Percentiles rank a stretch among this genome's conserved stretches.
phyloP scores from a whole-genome alignment of 2,113 vertebrate species.

The Phaetusa simplex region DNA sequence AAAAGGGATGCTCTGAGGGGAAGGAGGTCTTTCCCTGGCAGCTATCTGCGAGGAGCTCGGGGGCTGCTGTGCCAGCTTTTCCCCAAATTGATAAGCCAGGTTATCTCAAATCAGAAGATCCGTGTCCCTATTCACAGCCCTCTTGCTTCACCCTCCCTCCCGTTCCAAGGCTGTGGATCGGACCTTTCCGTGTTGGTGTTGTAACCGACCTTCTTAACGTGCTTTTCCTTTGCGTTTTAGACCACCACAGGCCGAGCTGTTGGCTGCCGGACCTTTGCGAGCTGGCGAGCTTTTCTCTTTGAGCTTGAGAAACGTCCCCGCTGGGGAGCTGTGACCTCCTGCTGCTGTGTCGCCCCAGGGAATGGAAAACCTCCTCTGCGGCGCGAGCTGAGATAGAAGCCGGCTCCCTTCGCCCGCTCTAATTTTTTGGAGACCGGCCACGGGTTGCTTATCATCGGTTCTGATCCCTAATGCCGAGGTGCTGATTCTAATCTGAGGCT shows the following conservation, averaged over 20 bases:
- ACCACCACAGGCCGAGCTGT: not conserved
- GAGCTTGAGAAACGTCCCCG: not conserved
- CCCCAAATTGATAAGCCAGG: not conserved
- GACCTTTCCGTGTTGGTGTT: not conserved
- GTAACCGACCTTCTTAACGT: not conserved
- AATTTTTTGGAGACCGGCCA: constrained; percentile 17
- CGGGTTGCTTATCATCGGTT: constrained; percentile 20
- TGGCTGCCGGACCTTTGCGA: not conserved
- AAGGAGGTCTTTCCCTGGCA: not conserved
- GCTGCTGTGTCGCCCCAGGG: not conserved
- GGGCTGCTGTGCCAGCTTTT: not conserved
- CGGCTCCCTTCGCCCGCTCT: not conserved
- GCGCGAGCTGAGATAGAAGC: not conserved
- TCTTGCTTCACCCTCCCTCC: rapidly evolving
- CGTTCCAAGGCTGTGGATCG: not conserved
- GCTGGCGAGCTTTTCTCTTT: not conserved
- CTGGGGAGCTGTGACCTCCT: not conserved
- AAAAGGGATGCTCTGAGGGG: not conserved
- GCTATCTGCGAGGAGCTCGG: not conserved
- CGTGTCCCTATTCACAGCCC: not conserved
- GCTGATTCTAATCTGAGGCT: constrained; percentile 60
- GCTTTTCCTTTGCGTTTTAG: not conserved
- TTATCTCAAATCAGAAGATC: not conserved
- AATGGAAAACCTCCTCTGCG: not conserved
- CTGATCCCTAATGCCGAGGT: constrained; percentile 39